phyloP scores from a whole-genome alignment of 2,113 vertebrate species.

The Prietella phreatophila region DNA sequence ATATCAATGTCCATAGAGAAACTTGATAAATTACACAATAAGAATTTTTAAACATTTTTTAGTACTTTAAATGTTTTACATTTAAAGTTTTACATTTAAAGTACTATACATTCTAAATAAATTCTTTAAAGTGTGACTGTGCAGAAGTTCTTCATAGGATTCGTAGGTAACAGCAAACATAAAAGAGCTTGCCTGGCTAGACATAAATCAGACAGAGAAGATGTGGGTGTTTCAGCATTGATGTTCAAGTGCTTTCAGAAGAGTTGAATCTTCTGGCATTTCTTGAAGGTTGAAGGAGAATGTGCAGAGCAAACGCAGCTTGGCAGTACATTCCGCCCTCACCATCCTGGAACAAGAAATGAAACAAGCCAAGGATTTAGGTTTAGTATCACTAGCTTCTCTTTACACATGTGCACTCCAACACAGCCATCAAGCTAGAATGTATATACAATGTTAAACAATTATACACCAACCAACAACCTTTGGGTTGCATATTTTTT shows the following conservation, averaged over 20 bases:
- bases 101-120: neutral
- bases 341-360: neutral
- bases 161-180: neutral
- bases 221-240: constrained; percentile 2
- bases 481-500: neutral
- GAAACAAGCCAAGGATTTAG: neutral
- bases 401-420: neutral
- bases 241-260: constrained; percentile 6
- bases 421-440: neutral
- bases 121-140: neutral
- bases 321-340: constrained; percentile 3
- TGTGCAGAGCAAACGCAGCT: neutral
- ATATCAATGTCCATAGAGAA: neutral
- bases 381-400: neutral
- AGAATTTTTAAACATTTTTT: too few relatives aligned
- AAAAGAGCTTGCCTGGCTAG: neutral
- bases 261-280: neutral
- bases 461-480: neutral
- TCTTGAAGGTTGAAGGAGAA: constrained; percentile 1
- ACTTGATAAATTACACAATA: neutral
- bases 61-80: too few relatives aligned
- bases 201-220: neutral
- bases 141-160: neutral
- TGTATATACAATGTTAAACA: neutral
- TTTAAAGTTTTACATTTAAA: too few relatives aligned